Base-by-base conservation (phyloP, 2,797 vertebrate species). In the Onychomys leucogaster region DNA sequence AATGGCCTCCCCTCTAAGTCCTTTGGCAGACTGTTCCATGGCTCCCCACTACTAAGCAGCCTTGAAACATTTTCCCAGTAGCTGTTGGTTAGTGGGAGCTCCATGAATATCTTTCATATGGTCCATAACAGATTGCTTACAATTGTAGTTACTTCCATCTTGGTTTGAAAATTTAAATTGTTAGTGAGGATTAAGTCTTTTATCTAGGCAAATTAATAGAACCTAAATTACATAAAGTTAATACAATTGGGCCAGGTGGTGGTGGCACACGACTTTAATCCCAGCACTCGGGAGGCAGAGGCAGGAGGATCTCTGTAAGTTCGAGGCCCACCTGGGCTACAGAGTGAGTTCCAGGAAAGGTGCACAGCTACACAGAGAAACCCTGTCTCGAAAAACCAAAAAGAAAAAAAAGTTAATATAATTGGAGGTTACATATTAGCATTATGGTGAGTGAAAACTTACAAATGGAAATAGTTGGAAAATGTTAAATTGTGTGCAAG, bases 401-500 rank as follows among this genome's bases (percentile, higher is more conserved):
- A n/a, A n/a, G n/a, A n/a, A n/a, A n/a, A n/a, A n/a, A n/a, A n/a
- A n/a, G n/a, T 80, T 88, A 92, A 90, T 90, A 43, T 63, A 88
- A 63, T 37, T 85, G 73, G 25, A 73, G 17, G 65, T 73, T 82
- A 77, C 2, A 27, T 34, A 57, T 69, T 86, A 87, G 84, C 43
- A 52, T 37, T 61, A 14, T 10, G 21, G 67, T 87, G 11, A 57
- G 43, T 61, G 57, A 91, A 69, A 75, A 27, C 23, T 78, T 69
- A 29, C 27, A 90, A 93, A 3, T 49, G 49, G 57, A 95, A 91
- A 87, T 89, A 95, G 87, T 76, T 3, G 17, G 76, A n/a, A 94
- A 83, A 89, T 78, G 4, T 86, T 85, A 65, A 23, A 94, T 80
- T 83, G 43, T 41, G 0, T 37, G 19, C 80, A 83, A 92, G n/a